phyloP scores from a whole-genome alignment of 53 echinoderm and acorn worm species.

The Crossaster papposus region DNA sequence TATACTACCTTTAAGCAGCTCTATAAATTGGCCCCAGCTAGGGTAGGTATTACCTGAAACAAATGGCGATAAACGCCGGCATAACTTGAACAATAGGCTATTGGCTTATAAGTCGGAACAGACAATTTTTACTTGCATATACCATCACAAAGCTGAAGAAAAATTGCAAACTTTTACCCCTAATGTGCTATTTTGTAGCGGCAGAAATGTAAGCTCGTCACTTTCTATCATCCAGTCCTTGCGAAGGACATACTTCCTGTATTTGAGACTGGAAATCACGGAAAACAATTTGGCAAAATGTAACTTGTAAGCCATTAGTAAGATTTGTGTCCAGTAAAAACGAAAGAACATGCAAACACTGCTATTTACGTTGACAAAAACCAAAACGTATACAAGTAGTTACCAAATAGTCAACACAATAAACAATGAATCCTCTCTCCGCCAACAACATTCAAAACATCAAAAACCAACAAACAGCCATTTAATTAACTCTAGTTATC shows the following conservation, averaged over 20 bases:
- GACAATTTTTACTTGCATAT: neutral
- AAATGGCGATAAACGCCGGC: neutral
- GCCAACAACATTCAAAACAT: no score
- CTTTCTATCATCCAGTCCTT: conserved; percentile 85
- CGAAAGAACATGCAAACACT: neutral
- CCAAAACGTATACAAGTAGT: no score
- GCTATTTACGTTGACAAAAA: neutral
- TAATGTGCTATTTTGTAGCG: conserved; percentile 54
- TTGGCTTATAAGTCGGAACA: no score
- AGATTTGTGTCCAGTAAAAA: neutral
- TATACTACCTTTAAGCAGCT: no score
- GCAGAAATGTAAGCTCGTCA: conserved; percentile 68
- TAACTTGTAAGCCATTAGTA: neutral
- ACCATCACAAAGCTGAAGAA: neutral
- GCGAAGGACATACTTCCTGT: conserved; percentile 71
- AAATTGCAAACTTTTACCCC: conserved; percentile 74
- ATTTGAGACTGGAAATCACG: conserved; percentile 68
- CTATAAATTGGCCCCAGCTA: no score
- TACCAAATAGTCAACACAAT: no score
- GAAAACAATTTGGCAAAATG: neutral
- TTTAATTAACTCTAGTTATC: no score
- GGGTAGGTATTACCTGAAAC: neutral
- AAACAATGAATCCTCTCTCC: no score
- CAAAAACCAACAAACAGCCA: no score
- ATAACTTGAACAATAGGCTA: no score